Percentiles rank a stretch among this genome's conserved stretches.
Evolutionary conservation across 2,113 vertebrate species (phyloP).

Genomic region (Todiramphus chloris): DNA sequence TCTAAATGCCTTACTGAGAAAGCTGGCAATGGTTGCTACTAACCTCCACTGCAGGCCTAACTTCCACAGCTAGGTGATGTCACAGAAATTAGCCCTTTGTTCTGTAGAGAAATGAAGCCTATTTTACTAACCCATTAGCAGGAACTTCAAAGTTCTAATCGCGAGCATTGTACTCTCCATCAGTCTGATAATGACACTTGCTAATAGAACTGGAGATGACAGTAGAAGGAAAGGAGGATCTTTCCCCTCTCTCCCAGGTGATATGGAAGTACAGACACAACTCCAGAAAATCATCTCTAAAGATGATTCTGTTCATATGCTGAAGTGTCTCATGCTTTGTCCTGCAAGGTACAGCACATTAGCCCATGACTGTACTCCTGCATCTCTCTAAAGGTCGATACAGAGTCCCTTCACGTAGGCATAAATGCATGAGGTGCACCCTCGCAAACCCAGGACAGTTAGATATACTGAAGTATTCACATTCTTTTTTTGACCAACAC

Average conservation of each 20-base stretch:
- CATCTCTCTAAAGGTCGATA: background rate
- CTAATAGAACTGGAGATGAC: background rate
- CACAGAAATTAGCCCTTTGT: background rate
- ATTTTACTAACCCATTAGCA: background rate
- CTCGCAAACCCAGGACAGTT: background rate
- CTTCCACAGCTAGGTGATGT: background rate
- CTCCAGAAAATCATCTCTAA: background rate
- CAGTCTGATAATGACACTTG: background rate
- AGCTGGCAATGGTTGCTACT: background rate
- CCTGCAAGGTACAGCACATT: background rate
- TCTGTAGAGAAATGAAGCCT: background rate
- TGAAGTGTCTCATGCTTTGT: background rate
- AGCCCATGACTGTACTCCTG: no score
- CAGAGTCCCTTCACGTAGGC: background rate
- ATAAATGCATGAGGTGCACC: background rate
- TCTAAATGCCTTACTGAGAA: background rate
- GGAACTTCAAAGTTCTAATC: background rate
- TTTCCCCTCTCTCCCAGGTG: background rate
- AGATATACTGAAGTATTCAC: background rate
- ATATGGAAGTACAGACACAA: rapidly evolving
- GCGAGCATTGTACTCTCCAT: background rate
- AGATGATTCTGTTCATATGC: background rate
- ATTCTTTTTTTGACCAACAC: background rate
- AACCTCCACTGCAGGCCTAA: background rate
- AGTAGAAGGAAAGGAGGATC: background rate